Base-by-base conservation (phyloP, 2,888 invertebrate genomes). In the Fragum sueziense region DNA sequence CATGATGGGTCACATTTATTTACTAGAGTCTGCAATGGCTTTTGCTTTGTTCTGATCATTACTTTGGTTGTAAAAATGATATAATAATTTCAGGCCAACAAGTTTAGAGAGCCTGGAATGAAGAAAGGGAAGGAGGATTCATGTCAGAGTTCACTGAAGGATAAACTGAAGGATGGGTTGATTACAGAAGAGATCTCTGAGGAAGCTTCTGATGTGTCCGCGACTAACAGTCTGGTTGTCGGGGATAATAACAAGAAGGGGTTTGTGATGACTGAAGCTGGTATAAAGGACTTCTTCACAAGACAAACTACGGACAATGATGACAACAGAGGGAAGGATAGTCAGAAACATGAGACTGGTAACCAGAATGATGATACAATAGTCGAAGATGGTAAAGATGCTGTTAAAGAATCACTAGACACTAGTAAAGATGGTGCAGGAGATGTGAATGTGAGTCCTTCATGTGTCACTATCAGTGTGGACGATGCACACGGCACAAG, bases 141-240 rank as follows among this genome's bases (percentile, higher is more conserved):
- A 6, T 31, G 31, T 22, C n/a, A 20, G 31, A 20, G 22, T 31
- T 61, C 27, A 33, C 61, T 61, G 14, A 61, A 61, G 20, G 61
- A 61, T 11, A 65, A 41, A 25, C 37, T 65, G 27, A 65, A 65
- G 25, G 65, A 65, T 65, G 65, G 65, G 22, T n/a, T 65, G 41
- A 65, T 65, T 31, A 65, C 41, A 25, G 65, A 65, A 25, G 65
- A 65, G n/a, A 65, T 65, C 7, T 65, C 25, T 22, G 65, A 65
- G 65, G 65, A 65, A 27, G 22, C 65, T 9, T 33, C 33, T 27
- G 65, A 41, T 20, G 41, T 65, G 17, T 65, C 65, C 9, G 65
- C 41, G 6, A 22, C 22, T 14, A 65, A 41, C 17, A 65, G 65
- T 41, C 17, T 37, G 9, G 41, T 41, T 65, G 6, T 41, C 9